A percentile compares a stretch with the other conserved stretches of the same genome.
Conservation (phyloP, 2,888 invertebrate species). For the Exephanes ischioxanthus region DNA sequence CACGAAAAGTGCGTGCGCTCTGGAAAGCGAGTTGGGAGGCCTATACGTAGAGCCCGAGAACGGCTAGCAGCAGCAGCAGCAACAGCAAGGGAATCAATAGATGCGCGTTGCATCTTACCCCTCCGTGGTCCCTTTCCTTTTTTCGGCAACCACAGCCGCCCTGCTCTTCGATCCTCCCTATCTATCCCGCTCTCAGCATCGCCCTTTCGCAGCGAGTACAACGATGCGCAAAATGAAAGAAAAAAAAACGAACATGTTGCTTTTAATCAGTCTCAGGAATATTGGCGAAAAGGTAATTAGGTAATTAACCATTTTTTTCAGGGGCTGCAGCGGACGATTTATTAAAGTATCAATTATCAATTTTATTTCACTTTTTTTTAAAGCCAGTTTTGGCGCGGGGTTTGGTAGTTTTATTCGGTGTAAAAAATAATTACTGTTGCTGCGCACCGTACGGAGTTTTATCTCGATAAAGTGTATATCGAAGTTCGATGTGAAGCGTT, state of each 20-base stretch:
- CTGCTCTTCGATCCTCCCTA: slow-evolving; percentile 67
- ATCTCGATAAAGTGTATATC: too few relatives aligned
- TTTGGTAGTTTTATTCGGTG: too few relatives aligned
- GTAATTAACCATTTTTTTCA: not conserved
- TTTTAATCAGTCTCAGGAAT: not conserved
- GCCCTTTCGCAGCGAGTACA: slow-evolving; percentile 48
- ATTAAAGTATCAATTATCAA: too few relatives aligned
- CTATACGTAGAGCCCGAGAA: slow-evolving; percentile 25
- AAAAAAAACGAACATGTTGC: not conserved
- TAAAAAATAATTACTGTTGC: too few relatives aligned
- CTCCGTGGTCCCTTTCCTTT: slow-evolving; percentile 73
- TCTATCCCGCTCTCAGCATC: slow-evolving; percentile 71
- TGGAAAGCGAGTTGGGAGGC: slow-evolving; percentile 57
- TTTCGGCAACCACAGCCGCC: slow-evolving; percentile 75
- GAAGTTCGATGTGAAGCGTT: too few relatives aligned
- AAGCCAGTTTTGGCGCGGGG: too few relatives aligned
- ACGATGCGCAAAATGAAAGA: not conserved
- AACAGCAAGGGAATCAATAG: slow-evolving; percentile 83
- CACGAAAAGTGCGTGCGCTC: slow-evolving; percentile 73
- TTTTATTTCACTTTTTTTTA: too few relatives aligned
- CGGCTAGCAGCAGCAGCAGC: slow-evolving; percentile 72
- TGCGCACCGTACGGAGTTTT: too few relatives aligned
- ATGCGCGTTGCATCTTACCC: slow-evolving; percentile 84
- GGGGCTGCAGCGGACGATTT: too few relatives aligned
- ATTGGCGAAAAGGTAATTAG: not conserved